Percentiles rank a stretch among this genome's conserved stretches.
phyloP scores from a whole-genome alignment of 2,797 vertebrate species.

The Liasis olivaceus region DNA sequence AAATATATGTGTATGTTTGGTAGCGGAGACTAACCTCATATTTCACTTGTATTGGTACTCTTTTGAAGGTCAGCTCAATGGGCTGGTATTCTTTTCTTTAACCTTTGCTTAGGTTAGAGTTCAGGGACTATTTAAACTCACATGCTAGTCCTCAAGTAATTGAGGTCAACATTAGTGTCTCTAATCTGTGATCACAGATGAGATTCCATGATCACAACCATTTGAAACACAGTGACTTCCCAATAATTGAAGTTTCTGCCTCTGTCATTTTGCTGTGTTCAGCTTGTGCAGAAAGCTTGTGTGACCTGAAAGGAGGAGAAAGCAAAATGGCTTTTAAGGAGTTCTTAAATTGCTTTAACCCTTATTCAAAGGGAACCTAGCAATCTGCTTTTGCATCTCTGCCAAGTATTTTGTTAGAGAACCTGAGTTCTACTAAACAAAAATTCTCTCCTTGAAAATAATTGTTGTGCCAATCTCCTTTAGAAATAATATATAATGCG shows the following conservation, averaged over 20 bases:
- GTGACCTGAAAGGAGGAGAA: not conserved
- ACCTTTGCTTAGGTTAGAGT: not conserved
- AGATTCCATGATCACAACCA: not conserved
- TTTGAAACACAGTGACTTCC: not conserved
- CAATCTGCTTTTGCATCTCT: not conserved
- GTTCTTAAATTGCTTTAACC: not conserved
- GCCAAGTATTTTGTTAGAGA: not conserved
- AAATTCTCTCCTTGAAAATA: constrained; percentile 6
- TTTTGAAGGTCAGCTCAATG: not conserved
- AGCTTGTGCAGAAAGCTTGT: not conserved
- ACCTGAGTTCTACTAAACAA: not conserved
- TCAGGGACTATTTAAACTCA: not conserved
- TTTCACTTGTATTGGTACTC: not conserved
- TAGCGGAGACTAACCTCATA: not conserved
- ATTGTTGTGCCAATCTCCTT: not conserved
- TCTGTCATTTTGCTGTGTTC: not conserved
- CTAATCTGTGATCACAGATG: not conserved
- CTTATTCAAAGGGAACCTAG: not conserved
- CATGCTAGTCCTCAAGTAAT: not conserved
- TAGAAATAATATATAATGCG: not conserved
- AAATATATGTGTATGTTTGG: not conserved
- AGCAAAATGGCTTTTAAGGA: not conserved
- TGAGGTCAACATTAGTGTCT: not conserved
- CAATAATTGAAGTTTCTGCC: not conserved
- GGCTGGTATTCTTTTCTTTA: not conserved